These are phyloP conservation scores for Esox niger DNA, from an alignment of 2,113 vertebrate genomes.

Conservation along the genomic window DNA sequence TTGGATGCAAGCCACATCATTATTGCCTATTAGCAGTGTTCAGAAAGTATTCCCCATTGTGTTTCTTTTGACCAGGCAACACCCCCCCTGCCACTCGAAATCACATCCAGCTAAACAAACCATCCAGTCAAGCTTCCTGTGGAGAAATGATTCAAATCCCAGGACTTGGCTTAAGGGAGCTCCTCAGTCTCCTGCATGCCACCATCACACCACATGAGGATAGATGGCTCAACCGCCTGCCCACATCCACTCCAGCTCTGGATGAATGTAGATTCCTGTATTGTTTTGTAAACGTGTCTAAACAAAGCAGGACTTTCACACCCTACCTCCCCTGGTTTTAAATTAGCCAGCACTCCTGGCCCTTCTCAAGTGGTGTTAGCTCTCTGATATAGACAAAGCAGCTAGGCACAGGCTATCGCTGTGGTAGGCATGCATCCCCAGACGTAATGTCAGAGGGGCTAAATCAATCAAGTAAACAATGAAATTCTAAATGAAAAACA, in stretches of 20 bases:
- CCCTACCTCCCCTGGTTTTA: constrained; percentile 77
- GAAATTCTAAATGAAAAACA: neutral
- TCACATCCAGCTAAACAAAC: constrained; percentile 79
- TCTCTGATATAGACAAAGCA: constrained; percentile 40
- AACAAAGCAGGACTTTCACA: constrained; percentile 74
- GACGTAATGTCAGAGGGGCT: neutral
- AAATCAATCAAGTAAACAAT: neutral
- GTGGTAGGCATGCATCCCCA: constrained; percentile 2
- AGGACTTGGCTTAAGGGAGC: constrained; percentile 73
- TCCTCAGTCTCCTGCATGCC: constrained; percentile 77
- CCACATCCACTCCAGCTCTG: constrained; percentile 27
- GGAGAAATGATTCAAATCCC: constrained; percentile 73
- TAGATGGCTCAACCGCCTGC: constrained; percentile 65
- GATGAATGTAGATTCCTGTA: constrained; percentile 74
- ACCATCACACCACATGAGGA: constrained; percentile 79
- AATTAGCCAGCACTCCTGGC: constrained; percentile 70
- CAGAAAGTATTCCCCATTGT: constrained; percentile 75
- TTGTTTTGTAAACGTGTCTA: constrained; percentile 79
- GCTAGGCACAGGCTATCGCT: constrained; percentile 48
- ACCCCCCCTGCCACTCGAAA: constrained; percentile 71
- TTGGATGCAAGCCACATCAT: constrained; percentile 71
- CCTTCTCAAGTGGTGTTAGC: constrained; percentile 50
- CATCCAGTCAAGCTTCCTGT: constrained; percentile 68
- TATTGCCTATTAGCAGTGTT: constrained; percentile 75
- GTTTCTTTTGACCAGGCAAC: constrained; percentile 68